A percentile compares a stretch with the other conserved stretches of the same genome.
Evolutionary conservation across 2,888 invertebrate species (phyloP).

Genomic region (Pandemis heparana): DNA sequence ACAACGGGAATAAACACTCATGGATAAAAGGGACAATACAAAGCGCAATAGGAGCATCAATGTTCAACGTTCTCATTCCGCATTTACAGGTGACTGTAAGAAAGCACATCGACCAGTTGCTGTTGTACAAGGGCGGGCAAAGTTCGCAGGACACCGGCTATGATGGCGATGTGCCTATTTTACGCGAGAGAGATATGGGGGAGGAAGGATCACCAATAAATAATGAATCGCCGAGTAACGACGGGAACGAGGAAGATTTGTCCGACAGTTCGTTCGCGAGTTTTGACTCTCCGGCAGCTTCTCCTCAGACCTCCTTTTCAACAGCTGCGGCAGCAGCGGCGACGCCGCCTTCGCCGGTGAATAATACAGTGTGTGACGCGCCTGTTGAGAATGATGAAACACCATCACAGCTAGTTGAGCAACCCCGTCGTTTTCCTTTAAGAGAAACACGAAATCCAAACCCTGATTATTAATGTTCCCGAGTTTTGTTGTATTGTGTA

Average conservation of each 20-base stretch:
- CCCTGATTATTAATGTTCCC: background rate
- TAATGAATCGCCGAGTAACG: background rate
- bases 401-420: background rate
- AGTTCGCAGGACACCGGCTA: background rate
- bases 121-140: conserved; percentile 9
- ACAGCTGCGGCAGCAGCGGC: too few species aligned
- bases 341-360: too few species aligned
- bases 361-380: background rate
- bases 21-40: conserved; percentile 11
- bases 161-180: background rate
- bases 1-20: conserved; percentile 12
- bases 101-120: conserved; percentile 16
- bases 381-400: background rate
- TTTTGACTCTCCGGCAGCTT: too few species aligned
- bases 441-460: background rate
- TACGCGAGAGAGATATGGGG: background rate
- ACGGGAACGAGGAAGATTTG: background rate
- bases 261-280: background rate
- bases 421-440: background rate
- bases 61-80: conserved; percentile 16
- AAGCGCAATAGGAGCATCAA: conserved; percentile 7
- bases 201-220: background rate
- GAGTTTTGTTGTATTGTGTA: background rate
- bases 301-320: too few species aligned
- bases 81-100: conserved; percentile 12